Base-by-base conservation (phyloP, 2,113 vertebrate genomes). In the Eudyptes chrysolophus region DNA sequence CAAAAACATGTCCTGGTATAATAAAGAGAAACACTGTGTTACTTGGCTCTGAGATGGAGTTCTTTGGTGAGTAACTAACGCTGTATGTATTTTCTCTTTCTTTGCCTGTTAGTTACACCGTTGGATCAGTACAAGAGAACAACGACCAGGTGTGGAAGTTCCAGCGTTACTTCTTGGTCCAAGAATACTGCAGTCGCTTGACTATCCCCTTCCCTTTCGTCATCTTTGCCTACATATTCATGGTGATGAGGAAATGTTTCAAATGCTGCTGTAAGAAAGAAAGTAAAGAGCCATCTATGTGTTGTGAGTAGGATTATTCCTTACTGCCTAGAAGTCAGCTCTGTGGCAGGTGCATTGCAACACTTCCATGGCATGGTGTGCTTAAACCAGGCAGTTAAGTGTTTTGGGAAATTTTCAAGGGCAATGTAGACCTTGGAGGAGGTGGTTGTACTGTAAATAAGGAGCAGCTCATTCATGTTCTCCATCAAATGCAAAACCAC, bases 101-200 rank as follows among this genome's bases (percentile, higher is more conserved):
- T 76, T 77, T 24, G 4, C 49, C 82, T 22, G 1, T 40, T 83
- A 99, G 98, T 51, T 99, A 99, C 95, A 99, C 98, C 0, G 98
- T 99, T 70, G 98, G 98, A 38, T 98, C 97, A 0, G 98, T 99
- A 5, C 98, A 99, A 62, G 98, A 99, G 87, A 99, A 99, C 96
- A 98, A 98, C 0, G 98, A 99, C 66, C 98, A 98, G 90, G 98
- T 99, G 54, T 99, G 98, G 98, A 98, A 99, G 69, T 99, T 98
- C 93, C 98, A 99, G 96, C 94, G 98, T 20, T 99, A 98, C 74
- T 99, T 99, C 94, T 95, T 99, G 93, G 97, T 99, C 11, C 98
- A 98, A 65, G 98, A 99, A 16, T 98, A 98, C 79, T 98, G 98
- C 94, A 99, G 75, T 26, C 98, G 98, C 55, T 62, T 99, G 80